Percentiles rank a stretch among this genome's conserved stretches.
Conservation (phyloP, 2,113 vertebrate species). For the Chionis minor region DNA sequence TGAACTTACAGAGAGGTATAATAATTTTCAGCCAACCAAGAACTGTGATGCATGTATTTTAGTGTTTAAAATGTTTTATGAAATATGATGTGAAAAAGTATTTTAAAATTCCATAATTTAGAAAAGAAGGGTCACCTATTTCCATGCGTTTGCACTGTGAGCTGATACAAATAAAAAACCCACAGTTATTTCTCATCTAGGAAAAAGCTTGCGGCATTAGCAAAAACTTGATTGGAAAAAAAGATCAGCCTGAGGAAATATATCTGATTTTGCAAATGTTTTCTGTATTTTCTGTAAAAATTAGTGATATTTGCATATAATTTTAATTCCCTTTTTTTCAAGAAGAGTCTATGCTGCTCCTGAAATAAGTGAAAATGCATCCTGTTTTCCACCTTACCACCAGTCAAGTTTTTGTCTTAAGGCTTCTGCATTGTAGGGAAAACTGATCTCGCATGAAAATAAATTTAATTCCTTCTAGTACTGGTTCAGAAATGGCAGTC, state of each 20-base stretch:
- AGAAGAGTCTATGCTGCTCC: background rate
- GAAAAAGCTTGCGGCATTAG: background rate
- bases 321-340: background rate
- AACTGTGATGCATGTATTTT: background rate
- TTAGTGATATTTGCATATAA: background rate
- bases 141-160: background rate
- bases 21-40: background rate
- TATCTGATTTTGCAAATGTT: background rate
- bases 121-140: background rate
- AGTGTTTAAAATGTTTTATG: background rate
- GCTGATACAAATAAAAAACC: background rate
- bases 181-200: rapidly evolving
- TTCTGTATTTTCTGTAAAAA: background rate
- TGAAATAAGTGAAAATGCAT: background rate
- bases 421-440: background rate
- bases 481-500: background rate
- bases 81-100: background rate
- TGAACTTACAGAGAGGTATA: background rate
- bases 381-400: background rate
- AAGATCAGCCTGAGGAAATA: background rate
- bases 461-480: background rate
- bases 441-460: background rate
- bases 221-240: background rate
- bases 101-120: background rate
- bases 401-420: background rate